Evolutionary conservation across 2,888 invertebrate species (phyloP).

Genomic region (Lamproptera curius): DNA sequence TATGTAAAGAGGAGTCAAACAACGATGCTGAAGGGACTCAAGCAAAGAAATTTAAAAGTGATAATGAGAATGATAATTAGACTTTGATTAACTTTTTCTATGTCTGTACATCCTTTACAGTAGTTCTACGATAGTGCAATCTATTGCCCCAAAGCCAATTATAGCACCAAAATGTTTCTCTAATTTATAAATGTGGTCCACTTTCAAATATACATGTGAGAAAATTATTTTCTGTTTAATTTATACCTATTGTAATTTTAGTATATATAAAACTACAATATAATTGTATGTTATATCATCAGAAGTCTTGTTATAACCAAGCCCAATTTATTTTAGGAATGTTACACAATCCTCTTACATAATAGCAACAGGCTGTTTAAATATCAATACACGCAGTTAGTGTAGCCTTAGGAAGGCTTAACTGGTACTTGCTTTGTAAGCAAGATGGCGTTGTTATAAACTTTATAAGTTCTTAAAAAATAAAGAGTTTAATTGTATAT

Average conservation of each 20-base stretch:
- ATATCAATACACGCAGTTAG: constrained; percentile 11
- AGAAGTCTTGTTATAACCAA: background rate
- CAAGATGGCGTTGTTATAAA: constrained; percentile 9
- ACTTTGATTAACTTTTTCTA: constrained; percentile 30
- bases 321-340: constrained; percentile 23
- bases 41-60: constrained; percentile 65
- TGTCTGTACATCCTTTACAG: constrained; percentile 39
- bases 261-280: background rate
- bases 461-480: no score
- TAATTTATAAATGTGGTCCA: constrained; percentile 26
- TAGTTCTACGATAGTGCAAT: constrained; percentile 47
- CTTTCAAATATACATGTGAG: constrained; percentile 27
- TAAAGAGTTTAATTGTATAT: no score
- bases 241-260: background rate
- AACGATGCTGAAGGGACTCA: constrained; percentile 59
- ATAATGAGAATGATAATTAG: constrained; percentile 45
- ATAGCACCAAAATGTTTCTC: constrained; percentile 55
- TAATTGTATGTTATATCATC: background rate
- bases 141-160: constrained; percentile 60
- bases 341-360: constrained; percentile 11
- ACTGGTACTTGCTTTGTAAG: background rate
- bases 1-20: constrained; percentile 62
- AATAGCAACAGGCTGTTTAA: constrained; percentile 12
- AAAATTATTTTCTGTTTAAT: constrained; percentile 11
- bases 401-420: constrained; percentile 5